Base-by-base conservation (phyloP, 2,113 vertebrate species). In the Nycticebus coucang region DNA sequence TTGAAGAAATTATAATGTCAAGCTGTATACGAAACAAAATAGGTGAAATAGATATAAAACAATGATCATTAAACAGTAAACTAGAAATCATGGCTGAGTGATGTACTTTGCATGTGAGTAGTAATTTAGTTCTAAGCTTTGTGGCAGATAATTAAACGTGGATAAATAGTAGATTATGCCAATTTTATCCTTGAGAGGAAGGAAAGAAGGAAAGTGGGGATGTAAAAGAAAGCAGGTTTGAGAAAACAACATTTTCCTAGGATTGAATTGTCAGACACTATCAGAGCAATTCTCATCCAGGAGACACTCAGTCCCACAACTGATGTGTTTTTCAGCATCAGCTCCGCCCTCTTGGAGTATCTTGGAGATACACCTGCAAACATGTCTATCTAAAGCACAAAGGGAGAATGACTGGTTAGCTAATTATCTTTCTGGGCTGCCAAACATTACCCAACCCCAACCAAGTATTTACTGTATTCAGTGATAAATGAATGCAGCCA, bases 371-470 rank as follows among this genome's bases (percentile, higher is more conserved):
- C 75, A 84, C 60, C 59, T 37, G 22, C 26, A 96, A 87, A 71
- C 33, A 33, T 62, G 28, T 11, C 35, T 77, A 69, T 35, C 14
- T 53, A 53, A 81, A 79, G 12, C 53, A 71, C 30, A 75, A 87
- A 66, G 74, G 87, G 28, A 92, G 19, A 81, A 59, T 45, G 59
- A 69, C 35, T 69, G 71, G 62, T 83, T 75, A 87, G 19, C 66
- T 87, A 87, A 68, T 30, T 60, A 17, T 64, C 66, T 72, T 89
- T 87, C 62, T 45, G 78, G 41, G 22, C 22, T 72, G 10, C 55
- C 72, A 89, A 85, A 77, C 17, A 59, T 90, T 89, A 92, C 53
- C 30, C 95, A 66, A 68, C 92, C 89, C 87, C 66, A 75, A 22
- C 21, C 19, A 30, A 83, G 28, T 69, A 92, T 72, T 92, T 91